Conservation (phyloP, 1,140 invertebrate species). For the Thaumetopoea pityocampa region DNA sequence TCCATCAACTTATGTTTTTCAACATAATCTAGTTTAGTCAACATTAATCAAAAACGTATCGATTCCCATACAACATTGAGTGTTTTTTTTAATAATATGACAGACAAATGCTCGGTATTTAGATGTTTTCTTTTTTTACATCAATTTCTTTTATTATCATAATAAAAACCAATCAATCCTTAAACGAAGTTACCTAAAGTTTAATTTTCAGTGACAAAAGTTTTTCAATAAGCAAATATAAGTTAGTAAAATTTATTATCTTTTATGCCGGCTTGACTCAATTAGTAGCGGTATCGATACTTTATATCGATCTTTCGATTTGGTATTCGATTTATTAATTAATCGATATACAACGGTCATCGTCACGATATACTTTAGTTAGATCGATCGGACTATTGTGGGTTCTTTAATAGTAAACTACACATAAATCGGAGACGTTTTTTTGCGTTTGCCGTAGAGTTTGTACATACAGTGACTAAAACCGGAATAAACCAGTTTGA, state of each 20-base stretch:
- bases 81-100: conserved; percentile 72
- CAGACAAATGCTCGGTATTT: conserved; percentile 72
- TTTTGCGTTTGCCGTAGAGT: no score
- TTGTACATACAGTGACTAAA: no score
- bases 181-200: conserved; percentile 16
- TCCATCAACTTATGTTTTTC: conserved; percentile 36
- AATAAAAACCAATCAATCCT: neutral
- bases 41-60: conserved; percentile 69
- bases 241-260: conserved; percentile 42
- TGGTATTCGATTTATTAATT: conserved; percentile 70
- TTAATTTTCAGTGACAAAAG: conserved; percentile 11
- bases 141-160: conserved; percentile 9
- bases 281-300: conserved; percentile 67
- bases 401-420: no score
- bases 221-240: conserved; percentile 2
- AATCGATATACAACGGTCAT: conserved; percentile 74
- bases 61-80: conserved; percentile 60
- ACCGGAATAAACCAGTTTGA: no score
- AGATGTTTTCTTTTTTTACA: conserved; percentile 52
- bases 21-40: conserved; percentile 57
- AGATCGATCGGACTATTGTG: no score
- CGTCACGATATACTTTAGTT: conserved; percentile 52
- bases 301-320: conserved; percentile 61
- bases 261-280: conserved; percentile 67
- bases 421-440: no score